Evolutionary conservation across 2,888 invertebrate genomes (phyloP).

Genomic region (Leptura quadrifasciata): DNA sequence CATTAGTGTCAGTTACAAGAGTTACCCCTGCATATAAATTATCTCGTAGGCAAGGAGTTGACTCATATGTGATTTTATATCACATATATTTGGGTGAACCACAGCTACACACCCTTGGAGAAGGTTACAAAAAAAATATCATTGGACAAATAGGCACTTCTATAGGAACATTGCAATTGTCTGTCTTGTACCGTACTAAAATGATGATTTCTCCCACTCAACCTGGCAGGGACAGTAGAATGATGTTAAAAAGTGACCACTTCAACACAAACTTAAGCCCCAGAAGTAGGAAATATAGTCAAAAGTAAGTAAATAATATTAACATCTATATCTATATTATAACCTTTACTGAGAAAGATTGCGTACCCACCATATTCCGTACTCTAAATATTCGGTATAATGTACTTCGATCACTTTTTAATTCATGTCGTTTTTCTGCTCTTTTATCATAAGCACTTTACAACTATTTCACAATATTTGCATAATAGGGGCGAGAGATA

Average conservation of each 20-base stretch:
- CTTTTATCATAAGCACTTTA: too few relatives aligned
- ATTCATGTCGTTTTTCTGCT: too few relatives aligned
- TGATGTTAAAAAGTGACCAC: slow-evolving; percentile 94
- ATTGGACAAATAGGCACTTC: slow-evolving; percentile 89
- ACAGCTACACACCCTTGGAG: slow-evolving; percentile 84
- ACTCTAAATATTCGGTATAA: too few relatives aligned
- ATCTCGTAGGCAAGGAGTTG: slow-evolving; percentile 90
- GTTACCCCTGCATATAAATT: slow-evolving; percentile 95
- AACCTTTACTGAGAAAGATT: not conserved
- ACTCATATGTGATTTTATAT: slow-evolving; percentile 93
- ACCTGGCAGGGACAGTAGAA: slow-evolving; percentile 80
- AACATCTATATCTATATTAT: not conserved
- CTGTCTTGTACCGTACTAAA: slow-evolving; percentile 91
- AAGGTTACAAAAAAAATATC: slow-evolving; percentile 85
- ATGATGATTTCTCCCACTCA: slow-evolving; percentile 92
- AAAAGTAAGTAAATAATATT: slow-evolving; percentile 71
- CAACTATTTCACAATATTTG: too few relatives aligned
- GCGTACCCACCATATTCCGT: not conserved
- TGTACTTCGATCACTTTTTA: too few relatives aligned
- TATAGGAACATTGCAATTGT: slow-evolving; percentile 87
- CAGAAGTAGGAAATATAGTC: slow-evolving; percentile 80
- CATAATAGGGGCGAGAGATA: too few relatives aligned
- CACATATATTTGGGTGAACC: slow-evolving; percentile 89
- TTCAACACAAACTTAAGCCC: slow-evolving; percentile 86
- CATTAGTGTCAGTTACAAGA: slow-evolving; percentile 90